Evolutionary conservation across 2,113 vertebrate genomes (phyloP), one percentile per base, ranked within the genome.

Genomic region (Sminthopsis crassicaudata): DNA sequence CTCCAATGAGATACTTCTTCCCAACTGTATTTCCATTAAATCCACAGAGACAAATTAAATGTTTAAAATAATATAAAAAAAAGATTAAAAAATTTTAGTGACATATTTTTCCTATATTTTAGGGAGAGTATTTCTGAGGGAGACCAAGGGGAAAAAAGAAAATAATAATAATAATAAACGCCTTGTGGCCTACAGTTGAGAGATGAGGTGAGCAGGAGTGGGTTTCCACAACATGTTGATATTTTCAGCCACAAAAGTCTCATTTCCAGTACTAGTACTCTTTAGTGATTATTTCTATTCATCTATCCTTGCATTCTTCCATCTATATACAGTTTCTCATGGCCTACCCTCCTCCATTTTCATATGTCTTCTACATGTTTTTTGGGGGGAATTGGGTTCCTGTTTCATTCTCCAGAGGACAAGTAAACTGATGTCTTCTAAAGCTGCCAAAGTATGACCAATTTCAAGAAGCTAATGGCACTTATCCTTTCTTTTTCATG

Each of bases 361-460:
- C n/a, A 55, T 8, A 6, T 55, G 54, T 25, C 24, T 26, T 55
- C 53, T 3, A 10, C 7, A 84, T 22, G 16, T 76, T 16, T n/a
- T 42, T 84, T 84, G 1, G 22, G 19, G n/a, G 16, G 19, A 84
- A 6, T 16, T n/a, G n/a, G 67, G 67, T 84, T 1, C n/a, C n/a
- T 84, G 67, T 42, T 84, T 22, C n/a, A 84, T 84, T 84, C 53
- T 92, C 23, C 46, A 92, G 60, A 95, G 36, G n/a, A 46, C 11
- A 94, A 19, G 9, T 50, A 96, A 97, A 97, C 54, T 0, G 90
- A 1, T 23, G 30, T 23, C 16, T 42, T 84, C 67, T 84, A 84
- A 84, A 8, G 16, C 7, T 84, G 67, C 19, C 19, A 19, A 42
- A 19, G 36, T 42, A 22, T 42, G n/a, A 42, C 19, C 67, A 42